Percentiles rank a stretch among this genome's conserved stretches.
Evolutionary conservation across 2,113 vertebrate genomes (phyloP).

Genomic region (Isichthys henryi): DNA sequence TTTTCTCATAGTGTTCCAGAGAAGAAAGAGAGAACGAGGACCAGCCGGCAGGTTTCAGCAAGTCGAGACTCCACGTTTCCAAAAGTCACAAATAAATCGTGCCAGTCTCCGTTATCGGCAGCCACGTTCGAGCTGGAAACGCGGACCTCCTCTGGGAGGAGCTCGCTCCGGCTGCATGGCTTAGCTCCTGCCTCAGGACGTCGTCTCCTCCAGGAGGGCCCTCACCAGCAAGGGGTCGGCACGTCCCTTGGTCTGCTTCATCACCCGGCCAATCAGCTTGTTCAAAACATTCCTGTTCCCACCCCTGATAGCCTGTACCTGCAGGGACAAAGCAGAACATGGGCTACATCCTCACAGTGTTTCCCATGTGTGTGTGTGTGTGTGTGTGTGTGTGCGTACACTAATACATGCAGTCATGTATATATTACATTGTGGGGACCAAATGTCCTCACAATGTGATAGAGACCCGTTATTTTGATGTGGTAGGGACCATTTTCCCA

Average conservation of each 20-base stretch:
- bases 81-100: not conserved
- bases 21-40: not conserved
- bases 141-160: not conserved
- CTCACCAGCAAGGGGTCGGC: constrained; percentile 72
- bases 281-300: constrained; percentile 85
- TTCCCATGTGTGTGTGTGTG: not conserved
- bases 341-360: not conserved
- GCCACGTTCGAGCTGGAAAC: not conserved
- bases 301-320: constrained; percentile 73
- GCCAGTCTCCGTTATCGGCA: not conserved
- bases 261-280: constrained; percentile 82
- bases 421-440: not conserved
- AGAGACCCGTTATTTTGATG: too few relatives aligned
- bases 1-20: not conserved
- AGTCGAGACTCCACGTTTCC: not conserved
- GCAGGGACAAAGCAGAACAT: not conserved
- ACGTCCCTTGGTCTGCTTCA: constrained; percentile 69
- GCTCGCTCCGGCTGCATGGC: not conserved
- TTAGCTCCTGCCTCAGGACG: constrained; percentile 36
- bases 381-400: too few relatives aligned
- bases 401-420: not conserved
- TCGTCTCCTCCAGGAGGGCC: constrained; percentile 68
- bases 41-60: not conserved
- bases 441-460: not conserved
- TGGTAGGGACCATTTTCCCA: too few relatives aligned